These are phyloP conservation scores for Aporophyla lueneburgensis DNA, from an alignment of 2,888 invertebrate species.

Conservation along the genomic window DNA sequence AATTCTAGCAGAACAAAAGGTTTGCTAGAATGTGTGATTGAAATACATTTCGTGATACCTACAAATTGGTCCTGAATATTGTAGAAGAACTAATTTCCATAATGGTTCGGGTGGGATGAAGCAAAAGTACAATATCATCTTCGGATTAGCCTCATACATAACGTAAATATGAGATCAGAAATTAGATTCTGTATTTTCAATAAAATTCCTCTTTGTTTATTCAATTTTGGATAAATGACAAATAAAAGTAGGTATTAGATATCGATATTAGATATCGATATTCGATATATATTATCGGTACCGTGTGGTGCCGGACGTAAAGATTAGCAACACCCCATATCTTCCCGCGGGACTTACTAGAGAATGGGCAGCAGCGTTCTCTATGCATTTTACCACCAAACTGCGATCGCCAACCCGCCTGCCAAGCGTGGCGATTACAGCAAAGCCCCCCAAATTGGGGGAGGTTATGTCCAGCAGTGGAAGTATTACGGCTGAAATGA, in stretches of 20 bases:
- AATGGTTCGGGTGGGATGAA: slow-evolving; percentile 7
- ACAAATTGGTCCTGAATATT: slow-evolving; percentile 40
- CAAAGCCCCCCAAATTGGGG: no score
- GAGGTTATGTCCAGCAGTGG: no score
- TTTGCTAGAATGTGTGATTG: slow-evolving; percentile 12
- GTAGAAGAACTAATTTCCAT: slow-evolving; percentile 26
- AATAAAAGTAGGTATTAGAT: not conserved
- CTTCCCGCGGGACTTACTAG: no score
- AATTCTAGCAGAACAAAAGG: slow-evolving; percentile 11
- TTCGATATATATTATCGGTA: no score
- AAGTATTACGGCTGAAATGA: no score
- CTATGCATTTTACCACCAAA: no score
- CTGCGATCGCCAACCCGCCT: no score
- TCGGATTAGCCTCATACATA: slow-evolving; percentile 10
- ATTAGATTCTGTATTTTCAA: slow-evolving; percentile 31
- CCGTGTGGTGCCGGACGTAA: no score
- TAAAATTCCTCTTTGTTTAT: slow-evolving; percentile 6
- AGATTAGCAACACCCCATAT: no score
- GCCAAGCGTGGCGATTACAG: no score
- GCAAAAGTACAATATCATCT: slow-evolving; percentile 23
- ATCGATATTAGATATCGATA: no score
- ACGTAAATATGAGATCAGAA: slow-evolving; percentile 33
- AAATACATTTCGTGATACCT: slow-evolving; percentile 22
- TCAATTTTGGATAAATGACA: not conserved
- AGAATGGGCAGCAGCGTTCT: no score